phyloP scores from a whole-genome alignment of 1,140 invertebrate species.

The Paralvinella palmiformis region DNA sequence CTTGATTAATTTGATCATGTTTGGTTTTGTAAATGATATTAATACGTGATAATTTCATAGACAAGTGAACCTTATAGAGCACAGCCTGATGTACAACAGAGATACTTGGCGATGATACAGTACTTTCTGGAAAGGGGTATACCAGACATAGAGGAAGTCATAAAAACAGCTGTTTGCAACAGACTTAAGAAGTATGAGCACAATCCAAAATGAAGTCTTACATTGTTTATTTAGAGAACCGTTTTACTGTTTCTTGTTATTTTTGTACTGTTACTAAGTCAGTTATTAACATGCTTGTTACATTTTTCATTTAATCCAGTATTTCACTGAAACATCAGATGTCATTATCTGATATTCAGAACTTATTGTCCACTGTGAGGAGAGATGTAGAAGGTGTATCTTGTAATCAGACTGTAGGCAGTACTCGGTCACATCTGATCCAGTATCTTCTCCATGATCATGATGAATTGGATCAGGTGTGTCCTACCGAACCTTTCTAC shows the following conservation, averaged over 20 bases:
- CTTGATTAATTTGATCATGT: too few species aligned
- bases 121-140: slow-evolving; percentile 60
- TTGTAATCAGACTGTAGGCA: slow-evolving; percentile 19
- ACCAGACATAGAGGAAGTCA: slow-evolving; percentile 57
- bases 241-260: too few species aligned
- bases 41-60: not conserved
- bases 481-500: slow-evolving; percentile 60
- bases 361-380: slow-evolving; percentile 37
- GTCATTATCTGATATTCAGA: slow-evolving; percentile 67
- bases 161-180: slow-evolving; percentile 64
- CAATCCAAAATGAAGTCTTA: not conserved
- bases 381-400: slow-evolving; percentile 36
- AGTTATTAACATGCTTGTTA: too few species aligned
- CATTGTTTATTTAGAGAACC: too few species aligned
- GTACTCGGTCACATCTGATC: slow-evolving; percentile 27
- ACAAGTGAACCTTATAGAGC: not conserved
- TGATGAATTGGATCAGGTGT: slow-evolving; percentile 25
- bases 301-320: slow-evolving; percentile 26
- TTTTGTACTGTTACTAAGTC: too few species aligned
- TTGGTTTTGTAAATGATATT: too few species aligned
- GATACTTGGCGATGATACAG: slow-evolving; percentile 65
- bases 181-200: slow-evolving; percentile 58
- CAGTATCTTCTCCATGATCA: slow-evolving; percentile 57
- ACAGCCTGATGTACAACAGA: slow-evolving; percentile 61
- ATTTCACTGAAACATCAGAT: slow-evolving; percentile 66